Conservation (phyloP, 2,113 vertebrate genomes). For the Enhydra lutris region DNA sequence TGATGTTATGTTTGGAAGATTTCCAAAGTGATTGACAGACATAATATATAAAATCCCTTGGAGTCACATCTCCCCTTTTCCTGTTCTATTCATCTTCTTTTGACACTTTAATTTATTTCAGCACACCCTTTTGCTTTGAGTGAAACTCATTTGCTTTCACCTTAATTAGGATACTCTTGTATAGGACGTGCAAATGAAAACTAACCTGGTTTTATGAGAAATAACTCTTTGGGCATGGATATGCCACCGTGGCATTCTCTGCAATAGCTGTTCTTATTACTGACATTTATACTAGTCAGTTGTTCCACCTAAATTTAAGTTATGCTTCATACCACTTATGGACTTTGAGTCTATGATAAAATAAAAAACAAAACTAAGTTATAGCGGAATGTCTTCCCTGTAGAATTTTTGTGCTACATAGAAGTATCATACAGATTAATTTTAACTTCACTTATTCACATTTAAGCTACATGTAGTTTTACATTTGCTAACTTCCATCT, state of each 20-base stretch:
- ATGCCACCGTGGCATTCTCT: background rate
- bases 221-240: background rate
- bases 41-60: background rate
- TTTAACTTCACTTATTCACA: background rate
- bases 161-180: background rate
- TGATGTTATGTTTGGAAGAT: background rate
- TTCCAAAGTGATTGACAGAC: conserved; percentile 14
- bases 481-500: conserved; percentile 9
- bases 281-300: background rate
- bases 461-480: background rate
- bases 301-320: conserved; percentile 9
- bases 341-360: conserved; percentile 51
- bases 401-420: conserved; percentile 21
- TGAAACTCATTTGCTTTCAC: background rate
- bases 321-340: background rate
- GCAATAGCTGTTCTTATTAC: conserved; percentile 15
- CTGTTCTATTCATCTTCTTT: background rate
- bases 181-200: background rate
- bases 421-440: background rate
- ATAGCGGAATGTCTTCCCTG: background rate
- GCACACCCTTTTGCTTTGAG: background rate
- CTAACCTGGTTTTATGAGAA: background rate
- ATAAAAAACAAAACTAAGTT: conserved; percentile 41
- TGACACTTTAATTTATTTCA: conserved; percentile 4
- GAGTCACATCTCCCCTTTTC: background rate